A percentile compares a stretch with the other conserved stretches of the same genome.
Evolutionary conservation across 2,888 invertebrate genomes (phyloP).

Genomic region (Koerneria pararmatus): DNA sequence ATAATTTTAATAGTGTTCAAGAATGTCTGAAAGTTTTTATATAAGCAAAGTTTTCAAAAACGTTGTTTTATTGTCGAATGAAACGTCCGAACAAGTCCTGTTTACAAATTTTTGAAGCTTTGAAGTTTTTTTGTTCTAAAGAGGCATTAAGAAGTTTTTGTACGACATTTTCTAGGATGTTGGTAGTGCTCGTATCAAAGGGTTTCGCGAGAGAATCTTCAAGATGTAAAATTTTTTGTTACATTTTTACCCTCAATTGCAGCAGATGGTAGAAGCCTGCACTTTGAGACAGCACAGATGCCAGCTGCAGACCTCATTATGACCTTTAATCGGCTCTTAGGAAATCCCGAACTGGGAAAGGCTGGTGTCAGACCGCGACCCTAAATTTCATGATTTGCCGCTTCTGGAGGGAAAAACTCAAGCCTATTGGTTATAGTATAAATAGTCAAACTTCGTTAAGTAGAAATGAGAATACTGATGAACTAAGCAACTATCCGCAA

Average conservation of each 20-base stretch:
- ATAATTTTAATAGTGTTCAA: no score
- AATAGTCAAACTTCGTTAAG: no score
- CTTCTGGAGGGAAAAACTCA: no score
- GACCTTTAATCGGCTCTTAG: slow-evolving; percentile 51
- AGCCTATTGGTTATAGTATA: no score
- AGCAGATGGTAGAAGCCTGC: slow-evolving; percentile 48
- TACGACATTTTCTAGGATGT: background rate
- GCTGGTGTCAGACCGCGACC: slow-evolving; percentile 47
- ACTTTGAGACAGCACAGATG: slow-evolving; percentile 54
- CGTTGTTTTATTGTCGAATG: background rate
- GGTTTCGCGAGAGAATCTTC: background rate
- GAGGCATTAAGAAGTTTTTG: slow-evolving; percentile 3
- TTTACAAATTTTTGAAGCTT: slow-evolving; percentile 5
- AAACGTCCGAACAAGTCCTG: slow-evolving; percentile 12
- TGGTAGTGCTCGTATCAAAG: background rate
- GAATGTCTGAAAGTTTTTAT: slow-evolving; percentile 4
- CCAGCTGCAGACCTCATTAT: slow-evolving; percentile 49
- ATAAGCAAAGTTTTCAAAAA: slow-evolving; percentile 10
- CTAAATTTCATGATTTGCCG: no score
- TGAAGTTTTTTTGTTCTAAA: background rate
- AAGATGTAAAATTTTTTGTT: slow-evolving; percentile 6
- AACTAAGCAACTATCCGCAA: no score
- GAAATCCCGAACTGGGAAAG: slow-evolving; percentile 53
- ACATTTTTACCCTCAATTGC: slow-evolving; percentile 17
- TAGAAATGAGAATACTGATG: no score